Base-by-base conservation (phyloP, 2,113 vertebrate genomes). In the Labeo rohita region DNA sequence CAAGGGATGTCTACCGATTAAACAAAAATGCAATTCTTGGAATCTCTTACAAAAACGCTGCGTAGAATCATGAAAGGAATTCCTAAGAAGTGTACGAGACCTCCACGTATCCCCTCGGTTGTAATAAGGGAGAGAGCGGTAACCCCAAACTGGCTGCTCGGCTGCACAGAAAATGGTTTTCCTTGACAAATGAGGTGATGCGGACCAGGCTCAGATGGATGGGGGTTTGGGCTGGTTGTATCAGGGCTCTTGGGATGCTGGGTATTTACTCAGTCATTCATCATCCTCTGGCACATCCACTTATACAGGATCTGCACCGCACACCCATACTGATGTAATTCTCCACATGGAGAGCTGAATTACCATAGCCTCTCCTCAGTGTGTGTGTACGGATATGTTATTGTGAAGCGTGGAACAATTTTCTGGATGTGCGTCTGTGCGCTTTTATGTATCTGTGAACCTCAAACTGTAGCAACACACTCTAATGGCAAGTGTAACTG, bases 221-320 rank as follows among this genome's bases (percentile, higher is more conserved):
- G 89, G 91, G 81, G 90, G 86, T 88, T 89, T 90, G 87, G 88
- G 88, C 87, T n/a, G 49, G 63, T 75, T 89, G 91, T 91, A 81
- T 90, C 84, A 89, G 91, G 85, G 90, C 92, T 93, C 89, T 87
- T 88, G 93, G 92, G 92, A 93, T 90, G 88, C 89, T 86, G 90
- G 88, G 89, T 90, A 90, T 91, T 92, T 89, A 90, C 88, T 84
- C 86, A 91, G 89, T 92, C 93, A 94, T 95, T 91, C 92, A 94
- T 94, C 93, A 93, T 93, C 80, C 0, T 36, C 89, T 93, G 93
- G 91, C 91, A 93, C 89, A 89, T 93, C 87, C 90, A 91, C 91
- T 72, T 70, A 87, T 83, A 84, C 77, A 86, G 77, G 43, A 45
- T 89, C 86, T 50, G 61, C 87, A 92, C 89, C 78, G 28, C 89